Evolutionary conservation across 1,140 invertebrate genomes (phyloP).

Genomic region (Eulimnadia texana): DNA sequence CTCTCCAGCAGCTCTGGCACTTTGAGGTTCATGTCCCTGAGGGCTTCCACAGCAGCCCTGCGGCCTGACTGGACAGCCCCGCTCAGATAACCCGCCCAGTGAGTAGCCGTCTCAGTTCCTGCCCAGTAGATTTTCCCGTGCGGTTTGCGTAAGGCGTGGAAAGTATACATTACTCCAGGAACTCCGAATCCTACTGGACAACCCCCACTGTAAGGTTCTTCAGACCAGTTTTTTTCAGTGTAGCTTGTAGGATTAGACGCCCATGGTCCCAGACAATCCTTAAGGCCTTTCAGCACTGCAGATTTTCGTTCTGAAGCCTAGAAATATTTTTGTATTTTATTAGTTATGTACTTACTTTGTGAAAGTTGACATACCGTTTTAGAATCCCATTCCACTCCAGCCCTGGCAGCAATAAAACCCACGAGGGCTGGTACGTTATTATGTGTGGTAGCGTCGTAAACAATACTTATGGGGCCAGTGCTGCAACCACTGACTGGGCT

Average conservation of each 20-base stretch:
- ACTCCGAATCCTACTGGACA: conserved; percentile 24
- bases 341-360: no score
- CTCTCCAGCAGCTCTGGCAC: background rate
- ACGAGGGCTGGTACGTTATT: conserved; percentile 29
- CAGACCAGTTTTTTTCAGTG: conserved; percentile 29
- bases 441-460: conserved; percentile 31
- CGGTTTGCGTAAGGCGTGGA: conserved; percentile 19
- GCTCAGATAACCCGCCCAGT: conserved; percentile 40
- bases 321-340: conserved; percentile 15
- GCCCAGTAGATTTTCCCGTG: conserved; percentile 32
- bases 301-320: conserved; percentile 23
- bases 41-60: conserved; percentile 36
- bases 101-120: conserved; percentile 38
- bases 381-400: conserved; percentile 23
- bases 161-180: conserved; percentile 23
- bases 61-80: conserved; percentile 38
- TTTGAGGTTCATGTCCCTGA: conserved; percentile 17
- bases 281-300: conserved; percentile 29
- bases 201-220: conserved; percentile 29
- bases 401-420: conserved; percentile 30
- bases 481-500: conserved; percentile 21
- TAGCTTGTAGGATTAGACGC: conserved; percentile 24
- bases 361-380: no score
- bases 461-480: conserved; percentile 27
- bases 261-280: conserved; percentile 27